Base-by-base conservation (phyloP, 2,888 invertebrate genomes). In the Abscondita cerata region DNA sequence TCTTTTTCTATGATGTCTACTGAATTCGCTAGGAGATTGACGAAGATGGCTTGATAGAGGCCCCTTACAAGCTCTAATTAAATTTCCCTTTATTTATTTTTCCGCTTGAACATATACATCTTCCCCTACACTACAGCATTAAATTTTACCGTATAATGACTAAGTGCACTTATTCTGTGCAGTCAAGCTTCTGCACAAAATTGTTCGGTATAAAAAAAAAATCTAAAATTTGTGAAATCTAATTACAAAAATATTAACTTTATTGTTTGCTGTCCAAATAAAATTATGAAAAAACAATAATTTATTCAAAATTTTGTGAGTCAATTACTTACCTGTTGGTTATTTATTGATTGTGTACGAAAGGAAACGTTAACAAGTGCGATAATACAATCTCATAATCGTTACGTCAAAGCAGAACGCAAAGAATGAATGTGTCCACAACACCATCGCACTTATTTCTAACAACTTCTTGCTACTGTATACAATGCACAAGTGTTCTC, bases 391-490 rank as follows among this genome's bases (percentile, higher is more conserved):
- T 41, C 52, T 41, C 71, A 71, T 72, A 5, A 9, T 44, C 61
- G 67, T 71, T 70, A 71, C 71, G 72, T 71, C 69, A 73, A 67
- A 68, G 65, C 54, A 63, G 63, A 61, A 64, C 65, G 64, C 57
- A 59, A 56, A 41, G 65, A 72, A 70, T 72, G 69, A 63, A 66
- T 34, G 51, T 52, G 65, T 31, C 52, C 34, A 54, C 58, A 48
- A 25, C 60, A 67, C 66, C 68, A 68, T 66, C 53, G 67, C 66
- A 61, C 52, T 61, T 53, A 59, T 44, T 59, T 60, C 57, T 62
- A 71, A 67, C 65, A 68, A 67, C 70, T 72, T 72, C 70, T 73
- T 70, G 68, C 68, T 67, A 71, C 70, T 72, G 70, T 69, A 71
- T 70, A 71, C 70, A 71, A 65, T 44, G 67, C 68, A 71, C 70